These are phyloP conservation scores for Micrasema longulum DNA, from an alignment of 1,140 invertebrate species.

Conservation along the genomic window DNA sequence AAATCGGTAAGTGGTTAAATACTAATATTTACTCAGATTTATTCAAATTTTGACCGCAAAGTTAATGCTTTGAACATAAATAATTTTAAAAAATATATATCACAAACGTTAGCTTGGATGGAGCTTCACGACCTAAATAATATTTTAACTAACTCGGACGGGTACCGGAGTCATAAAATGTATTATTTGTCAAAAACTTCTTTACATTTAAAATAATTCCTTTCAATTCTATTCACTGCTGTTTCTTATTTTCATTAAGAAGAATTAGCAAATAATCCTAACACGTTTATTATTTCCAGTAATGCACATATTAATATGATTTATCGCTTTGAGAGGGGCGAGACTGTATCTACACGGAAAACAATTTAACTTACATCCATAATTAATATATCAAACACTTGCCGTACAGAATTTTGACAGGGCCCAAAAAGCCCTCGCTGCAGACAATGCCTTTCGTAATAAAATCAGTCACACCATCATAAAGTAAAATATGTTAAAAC, in stretches of 20 bases:
- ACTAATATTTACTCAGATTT: no score
- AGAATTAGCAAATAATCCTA: neutral
- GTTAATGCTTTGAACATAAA: no score
- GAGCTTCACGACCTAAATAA: no score
- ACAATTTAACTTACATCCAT: constrained; percentile 47
- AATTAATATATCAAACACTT: constrained; percentile 49
- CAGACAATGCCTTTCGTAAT: constrained; percentile 46
- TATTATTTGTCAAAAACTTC: no score
- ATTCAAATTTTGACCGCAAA: no score
- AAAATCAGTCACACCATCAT: constrained; percentile 54
- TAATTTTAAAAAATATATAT: no score
- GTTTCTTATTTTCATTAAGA: constrained; percentile 17
- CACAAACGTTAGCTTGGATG: no score
- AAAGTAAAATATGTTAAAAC: constrained; percentile 53
- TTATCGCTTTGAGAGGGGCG: constrained; percentile 2
- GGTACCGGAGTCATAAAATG: no score
- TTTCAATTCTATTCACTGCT: no score
- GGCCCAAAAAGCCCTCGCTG: constrained; percentile 32
- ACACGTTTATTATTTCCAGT: constrained; percentile 1
- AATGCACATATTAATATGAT: constrained; percentile 25
- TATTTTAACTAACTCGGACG: no score
- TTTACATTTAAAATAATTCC: no score
- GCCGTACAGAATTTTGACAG: constrained; percentile 48
- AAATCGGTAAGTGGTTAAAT: no score
- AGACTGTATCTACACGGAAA: constrained; percentile 26